Base-by-base conservation (phyloP, 2,797 vertebrate genomes). In the Notolepis coatsorum region DNA sequence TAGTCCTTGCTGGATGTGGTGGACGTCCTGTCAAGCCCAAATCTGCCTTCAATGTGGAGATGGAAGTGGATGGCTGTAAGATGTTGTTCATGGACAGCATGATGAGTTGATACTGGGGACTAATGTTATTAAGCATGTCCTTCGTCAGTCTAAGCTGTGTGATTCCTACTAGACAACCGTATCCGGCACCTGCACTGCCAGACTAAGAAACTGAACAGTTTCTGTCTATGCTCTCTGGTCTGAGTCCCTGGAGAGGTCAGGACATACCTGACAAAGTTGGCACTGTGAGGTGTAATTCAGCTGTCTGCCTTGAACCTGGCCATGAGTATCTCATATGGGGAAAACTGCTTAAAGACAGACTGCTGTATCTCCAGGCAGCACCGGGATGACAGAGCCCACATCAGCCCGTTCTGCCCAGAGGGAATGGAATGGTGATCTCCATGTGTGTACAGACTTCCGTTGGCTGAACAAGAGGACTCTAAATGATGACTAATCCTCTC, bases 271-370 rank as follows among this genome's bases (percentile, higher is more conserved):
- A 54, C 10, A 68, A 57, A 20, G 38, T 70, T 0, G 54, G 65
- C 2, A 73, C 71, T 42, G 74, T 70, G 0, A 67, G 15, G 17
- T 64, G 65, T 4, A 63, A 73, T 20, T 75, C 67, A n/a, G 68
- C 65, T 38, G 21, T 60, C 8, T 47, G 5, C 7, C 68, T 80
- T 0, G 38, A 69, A 6, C 51, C 67, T 48, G 61, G 42, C 1
- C 8, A n/a, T 47, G 65, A 78, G 30, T 73, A 71, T 12, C 30
- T 81, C n/a, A n/a, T n/a, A n/a, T n/a, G n/a, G n/a, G n/a, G n/a
- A n/a, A n/a, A n/a, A n/a, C n/a, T n/a, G n/a, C n/a, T n/a, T n/a
- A n/a, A n/a, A n/a, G n/a, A n/a, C 1, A 9, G 1, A n/a, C 48
- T 1, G n/a, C 2, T 17, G 13, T 74, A 1, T 78, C 64, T 2